These are phyloP conservation scores for Mylabris phalerata DNA, from an alignment of 1,140 invertebrate species.

Conservation along the genomic window DNA sequence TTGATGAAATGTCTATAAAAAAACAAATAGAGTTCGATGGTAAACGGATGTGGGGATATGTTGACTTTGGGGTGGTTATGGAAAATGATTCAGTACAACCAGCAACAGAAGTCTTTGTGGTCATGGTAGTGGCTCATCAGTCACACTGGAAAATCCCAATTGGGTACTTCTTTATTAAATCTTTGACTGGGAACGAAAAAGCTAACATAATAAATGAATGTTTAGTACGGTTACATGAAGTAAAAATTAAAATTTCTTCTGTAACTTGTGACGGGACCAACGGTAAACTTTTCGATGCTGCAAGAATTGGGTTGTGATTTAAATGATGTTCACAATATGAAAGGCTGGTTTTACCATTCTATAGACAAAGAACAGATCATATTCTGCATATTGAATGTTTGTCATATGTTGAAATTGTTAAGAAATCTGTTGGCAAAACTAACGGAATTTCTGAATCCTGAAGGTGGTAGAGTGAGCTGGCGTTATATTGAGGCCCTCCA, in stretches of 20 bases:
- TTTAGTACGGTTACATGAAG: constrained; percentile 8
- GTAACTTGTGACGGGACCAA: constrained; percentile 23
- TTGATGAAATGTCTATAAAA: constrained; percentile 37
- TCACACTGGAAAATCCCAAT: constrained; percentile 33
- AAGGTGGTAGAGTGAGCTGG: no score
- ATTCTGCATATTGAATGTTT: no score
- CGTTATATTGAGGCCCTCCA: no score
- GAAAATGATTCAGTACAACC: constrained; percentile 21
- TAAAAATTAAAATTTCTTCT: constrained; percentile 5
- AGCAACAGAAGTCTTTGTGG: constrained; percentile 30
- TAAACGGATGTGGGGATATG: constrained; percentile 23
- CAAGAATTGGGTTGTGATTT: not conserved
- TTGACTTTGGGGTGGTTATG: constrained; percentile 29
- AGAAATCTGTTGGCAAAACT: no score
- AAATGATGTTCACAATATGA: no score
- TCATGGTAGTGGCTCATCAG: constrained; percentile 32
- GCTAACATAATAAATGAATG: constrained; percentile 13
- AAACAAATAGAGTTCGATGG: constrained; percentile 29
- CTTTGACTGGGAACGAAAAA: constrained; percentile 16
- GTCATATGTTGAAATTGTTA: no score
- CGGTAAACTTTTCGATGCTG: constrained; percentile 17
- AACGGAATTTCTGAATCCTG: no score
- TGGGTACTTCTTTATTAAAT: constrained; percentile 26
- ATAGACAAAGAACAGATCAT: no score
- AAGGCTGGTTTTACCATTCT: no score